phyloP scores from a whole-genome alignment of 2,888 invertebrate species.

The Scaptodrosophila latifasciaeformis region DNA sequence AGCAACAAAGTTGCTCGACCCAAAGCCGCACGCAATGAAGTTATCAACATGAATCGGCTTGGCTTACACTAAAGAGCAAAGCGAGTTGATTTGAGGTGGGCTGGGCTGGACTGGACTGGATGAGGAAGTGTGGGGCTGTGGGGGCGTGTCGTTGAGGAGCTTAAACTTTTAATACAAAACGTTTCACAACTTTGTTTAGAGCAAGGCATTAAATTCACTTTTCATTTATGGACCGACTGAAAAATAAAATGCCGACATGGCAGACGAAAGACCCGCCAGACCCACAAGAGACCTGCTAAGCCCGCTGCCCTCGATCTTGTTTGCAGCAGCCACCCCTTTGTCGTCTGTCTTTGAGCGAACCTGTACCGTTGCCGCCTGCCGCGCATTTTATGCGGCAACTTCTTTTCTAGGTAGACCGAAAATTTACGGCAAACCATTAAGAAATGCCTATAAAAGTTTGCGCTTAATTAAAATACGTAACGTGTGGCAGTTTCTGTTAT shows the following conservation, averaged over 20 bases:
- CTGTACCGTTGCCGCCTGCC: constrained; percentile 33
- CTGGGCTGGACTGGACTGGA: too few relatives aligned
- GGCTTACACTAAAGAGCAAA: constrained; percentile 11
- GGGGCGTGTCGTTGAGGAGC: constrained; percentile 11
- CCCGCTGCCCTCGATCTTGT: too few relatives aligned
- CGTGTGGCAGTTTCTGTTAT: constrained; percentile 26
- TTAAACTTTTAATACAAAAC: constrained; percentile 37
- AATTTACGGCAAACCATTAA: constrained; percentile 59
- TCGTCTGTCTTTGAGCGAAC: too few relatives aligned
- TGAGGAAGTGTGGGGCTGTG: too few relatives aligned
- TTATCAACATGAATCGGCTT: constrained; percentile 53
- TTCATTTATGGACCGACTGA: constrained; percentile 38
- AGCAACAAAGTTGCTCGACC: constrained; percentile 55
- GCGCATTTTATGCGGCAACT: constrained; percentile 39
- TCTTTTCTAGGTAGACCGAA: constrained; percentile 25
- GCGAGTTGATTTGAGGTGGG: too few relatives aligned
- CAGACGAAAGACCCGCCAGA: too few relatives aligned
- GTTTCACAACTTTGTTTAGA: constrained; percentile 61
- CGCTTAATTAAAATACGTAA: constrained; percentile 57
- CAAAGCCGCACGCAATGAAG: constrained; percentile 36
- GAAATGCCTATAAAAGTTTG: constrained; percentile 56
- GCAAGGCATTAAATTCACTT: constrained; percentile 58
- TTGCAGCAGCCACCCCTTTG: constrained; percentile 5
- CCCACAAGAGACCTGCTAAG: too few relatives aligned
- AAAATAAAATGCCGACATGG: too few relatives aligned